A percentile compares a stretch with the other conserved stretches of the same genome.
Evolutionary conservation across 2,797 vertebrate species (phyloP).

Genomic region (Brachyrhaphis roseni): DNA sequence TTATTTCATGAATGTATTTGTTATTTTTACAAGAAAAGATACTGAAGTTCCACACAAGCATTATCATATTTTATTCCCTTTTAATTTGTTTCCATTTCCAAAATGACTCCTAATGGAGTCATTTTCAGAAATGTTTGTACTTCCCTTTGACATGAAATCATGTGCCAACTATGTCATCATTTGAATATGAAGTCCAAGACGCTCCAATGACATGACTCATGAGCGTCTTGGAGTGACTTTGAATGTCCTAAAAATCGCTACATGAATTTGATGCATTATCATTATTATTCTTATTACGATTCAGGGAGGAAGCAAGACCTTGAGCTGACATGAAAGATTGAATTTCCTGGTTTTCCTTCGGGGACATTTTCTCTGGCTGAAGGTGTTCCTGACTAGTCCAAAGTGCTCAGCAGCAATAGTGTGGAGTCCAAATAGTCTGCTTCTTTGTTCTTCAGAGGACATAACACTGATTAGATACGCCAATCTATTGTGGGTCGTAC

Average conservation of each 20-base stretch:
- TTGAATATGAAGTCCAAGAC: neutral
- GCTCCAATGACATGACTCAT: slow-evolving; percentile 26
- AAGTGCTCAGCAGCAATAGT: slow-evolving; percentile 5
- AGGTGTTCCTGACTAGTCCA: neutral
- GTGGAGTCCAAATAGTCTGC: slow-evolving; percentile 6
- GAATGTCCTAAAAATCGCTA: no score
- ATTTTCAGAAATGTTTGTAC: neutral
- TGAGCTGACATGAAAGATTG: slow-evolving; percentile 16
- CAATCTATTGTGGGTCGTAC: slow-evolving; percentile 6
- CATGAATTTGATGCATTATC: no score
- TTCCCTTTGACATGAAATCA: neutral
- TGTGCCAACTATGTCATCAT: neutral
- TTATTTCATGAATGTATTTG: no score
- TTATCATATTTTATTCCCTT: neutral
- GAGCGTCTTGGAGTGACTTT: no score
- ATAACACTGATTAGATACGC: slow-evolving; percentile 7
- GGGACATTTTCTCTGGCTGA: slow-evolving; percentile 21
- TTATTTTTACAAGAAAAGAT: neutral
- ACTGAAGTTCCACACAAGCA: neutral
- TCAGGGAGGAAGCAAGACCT: neutral
- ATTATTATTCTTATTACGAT: neutral
- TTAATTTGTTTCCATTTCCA: neutral
- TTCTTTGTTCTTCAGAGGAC: neutral
- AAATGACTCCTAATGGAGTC: neutral
- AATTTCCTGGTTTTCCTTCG: slow-evolving; percentile 26